These are phyloP conservation scores for Apostichopus parvimensis DNA, from an alignment of 35 echinoderm and acorn worm genomes.

Conservation along the genomic window DNA sequence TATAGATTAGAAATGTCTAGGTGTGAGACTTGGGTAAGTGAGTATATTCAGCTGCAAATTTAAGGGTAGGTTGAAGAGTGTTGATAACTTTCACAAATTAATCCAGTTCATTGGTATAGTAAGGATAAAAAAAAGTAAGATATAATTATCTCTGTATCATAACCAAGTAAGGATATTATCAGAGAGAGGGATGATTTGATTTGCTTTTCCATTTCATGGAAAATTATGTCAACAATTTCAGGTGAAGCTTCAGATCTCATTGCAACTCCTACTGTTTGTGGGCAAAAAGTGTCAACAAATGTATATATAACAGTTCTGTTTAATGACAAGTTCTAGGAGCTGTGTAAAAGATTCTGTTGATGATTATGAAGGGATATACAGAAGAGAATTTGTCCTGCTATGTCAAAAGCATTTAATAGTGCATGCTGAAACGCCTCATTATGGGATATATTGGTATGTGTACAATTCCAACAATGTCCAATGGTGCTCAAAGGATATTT, in stretches of 20 bases:
- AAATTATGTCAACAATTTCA: neutral
- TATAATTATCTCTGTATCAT: neutral
- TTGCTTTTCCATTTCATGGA: neutral
- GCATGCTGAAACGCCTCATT: neutral
- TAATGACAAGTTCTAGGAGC: conserved; percentile 20
- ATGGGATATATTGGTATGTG: conserved; percentile 13
- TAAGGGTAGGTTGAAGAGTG: neutral
- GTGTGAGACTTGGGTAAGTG: too few relatives aligned
- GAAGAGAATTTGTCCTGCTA: neutral
- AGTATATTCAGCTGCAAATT: neutral
- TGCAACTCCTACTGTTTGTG: neutral
- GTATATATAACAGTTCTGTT: neutral
- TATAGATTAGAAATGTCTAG: too few relatives aligned
- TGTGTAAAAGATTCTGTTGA: neutral
- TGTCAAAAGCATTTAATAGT: too few relatives aligned
- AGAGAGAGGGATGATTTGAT: neutral
- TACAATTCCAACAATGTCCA: neutral
- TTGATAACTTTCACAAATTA: neutral
- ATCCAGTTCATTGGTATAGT: neutral
- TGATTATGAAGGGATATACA: neutral
- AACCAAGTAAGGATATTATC: neutral
- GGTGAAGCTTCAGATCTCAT: neutral
- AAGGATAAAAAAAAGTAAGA: neutral
- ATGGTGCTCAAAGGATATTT: neutral
- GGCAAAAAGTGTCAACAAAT: neutral